Conservation (phyloP, 2,113 vertebrate species). For the Eolophus roseicapilla region DNA sequence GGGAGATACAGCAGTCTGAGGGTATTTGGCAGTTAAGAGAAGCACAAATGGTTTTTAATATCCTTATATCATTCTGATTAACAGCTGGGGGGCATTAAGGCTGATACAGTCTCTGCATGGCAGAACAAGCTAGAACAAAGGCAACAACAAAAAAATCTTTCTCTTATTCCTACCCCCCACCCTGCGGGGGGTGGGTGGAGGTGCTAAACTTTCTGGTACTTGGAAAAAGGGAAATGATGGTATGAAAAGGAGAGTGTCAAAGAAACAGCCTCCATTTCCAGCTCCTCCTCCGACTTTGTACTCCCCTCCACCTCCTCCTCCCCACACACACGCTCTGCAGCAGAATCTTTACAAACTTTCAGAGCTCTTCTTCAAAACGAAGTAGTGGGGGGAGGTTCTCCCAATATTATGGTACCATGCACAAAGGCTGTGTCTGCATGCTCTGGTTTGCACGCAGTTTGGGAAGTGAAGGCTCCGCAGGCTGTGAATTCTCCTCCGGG, state of each 20-base stretch:
- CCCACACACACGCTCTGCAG: neutral
- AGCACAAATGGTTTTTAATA: neutral
- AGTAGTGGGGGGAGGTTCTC: neutral
- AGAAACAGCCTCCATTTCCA: slow-evolving; percentile 3
- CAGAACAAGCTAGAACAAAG: neutral
- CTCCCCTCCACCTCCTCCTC: neutral
- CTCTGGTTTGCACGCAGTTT: neutral
- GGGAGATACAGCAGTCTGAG: neutral
- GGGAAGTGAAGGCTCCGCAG: neutral
- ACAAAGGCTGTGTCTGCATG: neutral
- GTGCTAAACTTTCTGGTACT: neutral
- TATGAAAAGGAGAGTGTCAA: slow-evolving; percentile 14
- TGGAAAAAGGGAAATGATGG: neutral
- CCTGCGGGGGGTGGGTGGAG: neutral
- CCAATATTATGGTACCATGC: neutral
- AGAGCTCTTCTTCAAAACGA: neutral
- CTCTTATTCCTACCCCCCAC: neutral
- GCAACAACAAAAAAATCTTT: neutral
- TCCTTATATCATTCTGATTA: neutral
- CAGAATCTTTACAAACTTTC: neutral
- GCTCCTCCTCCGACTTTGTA: neutral
- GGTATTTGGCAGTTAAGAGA: neutral
- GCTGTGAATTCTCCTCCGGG: neutral
- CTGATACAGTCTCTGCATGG: neutral
- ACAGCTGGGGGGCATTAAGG: neutral